Percentiles rank a stretch among this genome's conserved stretches.
phyloP scores from a whole-genome alignment of 30 jellyfish, hydroid and myxozoan genomes.

The Hydractinia echinata region DNA sequence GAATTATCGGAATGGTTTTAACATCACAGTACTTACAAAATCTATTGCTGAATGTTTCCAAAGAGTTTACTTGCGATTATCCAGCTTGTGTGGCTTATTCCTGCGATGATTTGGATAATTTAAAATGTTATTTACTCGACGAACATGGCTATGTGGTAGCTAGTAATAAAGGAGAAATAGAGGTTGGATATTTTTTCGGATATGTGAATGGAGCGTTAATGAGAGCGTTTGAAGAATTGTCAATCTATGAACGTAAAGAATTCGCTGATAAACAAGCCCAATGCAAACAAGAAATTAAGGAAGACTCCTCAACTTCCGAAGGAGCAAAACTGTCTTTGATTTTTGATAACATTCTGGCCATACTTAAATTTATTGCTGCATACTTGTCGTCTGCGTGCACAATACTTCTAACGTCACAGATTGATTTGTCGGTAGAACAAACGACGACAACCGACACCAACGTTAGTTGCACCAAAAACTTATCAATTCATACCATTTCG shows the following conservation, averaged over 20 bases:
- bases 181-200: constrained; percentile 60
- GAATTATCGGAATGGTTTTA: constrained; percentile 1
- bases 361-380: background rate
- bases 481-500: background rate
- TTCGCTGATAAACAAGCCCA: constrained; percentile 58
- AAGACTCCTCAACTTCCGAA: constrained; percentile 29
- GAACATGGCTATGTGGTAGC: constrained; percentile 76
- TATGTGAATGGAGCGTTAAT: constrained; percentile 45
- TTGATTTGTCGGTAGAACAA: background rate
- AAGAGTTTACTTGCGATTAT: background rate
- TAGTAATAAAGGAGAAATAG: constrained; percentile 48
- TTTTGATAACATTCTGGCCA: background rate
- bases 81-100: background rate
- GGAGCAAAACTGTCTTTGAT: background rate
- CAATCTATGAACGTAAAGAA: background rate
- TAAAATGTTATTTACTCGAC: constrained; percentile 61
- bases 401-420: background rate
- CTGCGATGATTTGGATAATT: background rate
- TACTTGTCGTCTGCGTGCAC: background rate
- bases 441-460: background rate
- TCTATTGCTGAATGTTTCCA: background rate
- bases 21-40: background rate
- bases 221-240: constrained; percentile 17
- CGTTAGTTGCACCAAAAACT: constrained; percentile 19
- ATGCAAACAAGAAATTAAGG: constrained; percentile 23